Evolutionary conservation across 2,113 vertebrate species (phyloP), one percentile per base, ranked within the genome.

Genomic region (Sardina pilchardus): DNA sequence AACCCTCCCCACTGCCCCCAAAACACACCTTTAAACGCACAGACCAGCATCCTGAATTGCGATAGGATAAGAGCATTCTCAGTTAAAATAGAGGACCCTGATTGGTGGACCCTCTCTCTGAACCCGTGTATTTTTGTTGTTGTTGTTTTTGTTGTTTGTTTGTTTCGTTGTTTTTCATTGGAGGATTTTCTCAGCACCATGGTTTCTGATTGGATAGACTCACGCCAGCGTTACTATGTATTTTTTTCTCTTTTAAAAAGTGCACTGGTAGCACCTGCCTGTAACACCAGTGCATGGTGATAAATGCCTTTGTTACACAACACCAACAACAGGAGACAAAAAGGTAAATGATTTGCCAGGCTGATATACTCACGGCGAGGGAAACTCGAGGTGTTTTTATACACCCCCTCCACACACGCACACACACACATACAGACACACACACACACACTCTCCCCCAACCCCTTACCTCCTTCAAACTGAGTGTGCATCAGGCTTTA

Each of bases 31-130:
- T 26, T 67, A 10, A 9, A 26, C n/a, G 30, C n/a, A 67, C 63
- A 67, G 9, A 30, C 6, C 63, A 67, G 24, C 63, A 30, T 67
- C 9, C 63, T 67, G 26, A 67, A 67, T 67, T 67, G 26, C n/a
- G 9, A 67, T 30, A 16, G 63, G 63, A 67, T 30, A 67, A 1
- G 26, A 24, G 24, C 63, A 67, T 67, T 67, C 63, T 67, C 63
- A 67, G 63, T 12, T 12, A 26, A 67, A 67, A 30, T 30, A 12
- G n/a, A 30, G 26, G 63, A 10, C 9, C 53, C 63, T 67, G 63
- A 67, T 67, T 67, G 63, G 63, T 67, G 63, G n/a, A 67, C n/a
- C 63, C 63, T 59, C n/a, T 63, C 59, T 67, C 63, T 67, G 63
- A 67, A 67, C 63, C 63, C n/a, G 63, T 67, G n/a, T n/a, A n/a